Conservation (phyloP, 2,888 invertebrate genomes). For the Villa cingulata region DNA sequence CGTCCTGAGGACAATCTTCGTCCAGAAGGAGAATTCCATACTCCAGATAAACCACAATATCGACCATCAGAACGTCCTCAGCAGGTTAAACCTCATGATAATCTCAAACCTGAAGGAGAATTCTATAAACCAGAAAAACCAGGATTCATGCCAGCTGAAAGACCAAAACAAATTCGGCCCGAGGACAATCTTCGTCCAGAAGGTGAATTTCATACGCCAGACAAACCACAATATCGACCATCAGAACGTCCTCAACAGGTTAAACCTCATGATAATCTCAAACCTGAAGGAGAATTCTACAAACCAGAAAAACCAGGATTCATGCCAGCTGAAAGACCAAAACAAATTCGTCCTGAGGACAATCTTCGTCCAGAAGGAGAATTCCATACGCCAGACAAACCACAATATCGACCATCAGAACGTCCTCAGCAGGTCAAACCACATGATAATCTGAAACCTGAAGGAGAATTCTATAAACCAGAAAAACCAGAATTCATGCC, state of each 20-base stretch:
- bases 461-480: slow-evolving; percentile 36
- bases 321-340: slow-evolving; percentile 34
- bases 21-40: slow-evolving; percentile 39
- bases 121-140: too few species aligned
- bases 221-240: slow-evolving; percentile 35
- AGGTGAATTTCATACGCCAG: slow-evolving; percentile 39
- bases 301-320: slow-evolving; percentile 41
- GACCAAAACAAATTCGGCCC: too few species aligned
- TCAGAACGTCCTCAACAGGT: slow-evolving; percentile 13
- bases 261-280: slow-evolving; percentile 36
- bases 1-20: slow-evolving; percentile 39
- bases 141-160: too few species aligned
- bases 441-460: slow-evolving; percentile 33
- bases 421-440: slow-evolving; percentile 27
- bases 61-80: too few species aligned
- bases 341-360: slow-evolving; percentile 33
- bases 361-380: slow-evolving; percentile 36
- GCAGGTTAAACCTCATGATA: too few species aligned
- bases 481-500: slow-evolving; percentile 24
- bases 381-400: slow-evolving; percentile 29
- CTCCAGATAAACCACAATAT: slow-evolving; percentile 32
- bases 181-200: slow-evolving; percentile 34
- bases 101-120: too few species aligned
- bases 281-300: slow-evolving; percentile 37
- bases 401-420: slow-evolving; percentile 32